Evolutionary conservation across 2,888 invertebrate species (phyloP).

Genomic region (Eristalis intricaria): DNA sequence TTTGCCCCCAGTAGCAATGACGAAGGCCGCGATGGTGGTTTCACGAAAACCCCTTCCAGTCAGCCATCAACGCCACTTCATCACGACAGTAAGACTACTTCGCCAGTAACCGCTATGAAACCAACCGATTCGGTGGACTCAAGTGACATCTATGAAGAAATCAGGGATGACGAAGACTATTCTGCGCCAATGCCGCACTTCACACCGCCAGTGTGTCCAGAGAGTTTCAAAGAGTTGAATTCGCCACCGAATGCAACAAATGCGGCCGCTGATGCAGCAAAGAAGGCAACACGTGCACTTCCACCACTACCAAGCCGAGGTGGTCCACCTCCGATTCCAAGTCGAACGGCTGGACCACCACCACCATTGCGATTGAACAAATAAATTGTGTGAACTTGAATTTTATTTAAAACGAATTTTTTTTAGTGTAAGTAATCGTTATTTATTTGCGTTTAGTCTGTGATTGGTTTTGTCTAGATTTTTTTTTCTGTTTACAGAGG

Average conservation of each 20-base stretch:
- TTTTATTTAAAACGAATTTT: constrained; percentile 36
- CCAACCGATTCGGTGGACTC: constrained; percentile 40
- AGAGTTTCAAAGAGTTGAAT: constrained; percentile 80
- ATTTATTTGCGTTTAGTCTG: too few species aligned
- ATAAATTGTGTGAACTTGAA: constrained; percentile 71
- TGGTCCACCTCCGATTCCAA: constrained; percentile 81
- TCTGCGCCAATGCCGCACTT: constrained; percentile 85
- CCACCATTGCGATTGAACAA: constrained; percentile 79
- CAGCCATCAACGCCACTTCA: constrained; percentile 77
- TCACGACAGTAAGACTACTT: constrained; percentile 76
- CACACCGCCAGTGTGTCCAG: constrained; percentile 77
- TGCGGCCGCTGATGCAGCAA: constrained; percentile 74
- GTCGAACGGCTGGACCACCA: constrained; percentile 80
- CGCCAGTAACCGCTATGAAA: constrained; percentile 74
- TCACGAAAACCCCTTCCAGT: constrained; percentile 73
- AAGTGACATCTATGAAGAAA: constrained; percentile 84
- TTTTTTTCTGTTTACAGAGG: too few species aligned
- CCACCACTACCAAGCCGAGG: constrained; percentile 84
- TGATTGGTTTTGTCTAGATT: too few species aligned
- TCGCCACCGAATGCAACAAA: constrained; percentile 78
- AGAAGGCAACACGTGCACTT: constrained; percentile 82
- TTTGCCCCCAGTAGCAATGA: constrained; percentile 74
- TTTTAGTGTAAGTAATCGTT: constrained; percentile 31
- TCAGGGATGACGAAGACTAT: constrained; percentile 82
- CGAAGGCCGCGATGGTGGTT: constrained; percentile 42